phyloP scores from a whole-genome alignment of 53 echinoderm and acorn worm genomes.

The Luidia sarsii region DNA sequence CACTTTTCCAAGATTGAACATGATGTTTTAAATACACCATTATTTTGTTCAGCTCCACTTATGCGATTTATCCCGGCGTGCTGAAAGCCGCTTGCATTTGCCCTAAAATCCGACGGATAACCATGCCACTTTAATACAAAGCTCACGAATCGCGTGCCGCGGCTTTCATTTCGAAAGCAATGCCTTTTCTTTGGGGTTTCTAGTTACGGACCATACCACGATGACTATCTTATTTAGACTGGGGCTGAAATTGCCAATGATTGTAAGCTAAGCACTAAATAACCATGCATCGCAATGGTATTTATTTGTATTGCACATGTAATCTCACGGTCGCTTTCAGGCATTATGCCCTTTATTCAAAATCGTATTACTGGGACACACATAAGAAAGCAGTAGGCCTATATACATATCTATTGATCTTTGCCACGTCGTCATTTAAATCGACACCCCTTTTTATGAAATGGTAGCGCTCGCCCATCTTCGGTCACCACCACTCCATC shows the following conservation, averaged over 20 bases:
- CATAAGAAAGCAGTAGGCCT: too few species aligned
- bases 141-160: conserved; percentile 51
- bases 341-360: too few species aligned
- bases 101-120: conserved; percentile 14
- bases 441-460: neutral
- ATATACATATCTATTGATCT: conserved; percentile 1
- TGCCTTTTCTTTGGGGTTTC: conserved; percentile 29
- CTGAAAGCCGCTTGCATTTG: neutral
- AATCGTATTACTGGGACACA: too few species aligned
- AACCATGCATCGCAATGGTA: too few species aligned
- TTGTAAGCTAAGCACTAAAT: too few species aligned
- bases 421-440: neutral
- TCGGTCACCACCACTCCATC: conserved; percentile 49
- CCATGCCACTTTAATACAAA: conserved; percentile 44
- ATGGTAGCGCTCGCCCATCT: conserved; percentile 37
- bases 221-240: neutral
- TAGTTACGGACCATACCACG: conserved; percentile 37
- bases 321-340: too few species aligned
- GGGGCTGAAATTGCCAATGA: neutral
- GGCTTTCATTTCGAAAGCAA: conserved; percentile 43
- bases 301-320: too few species aligned
- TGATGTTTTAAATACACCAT: too few species aligned
- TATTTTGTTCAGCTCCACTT: too few species aligned
- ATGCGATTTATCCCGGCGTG: neutral
- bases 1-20: too few species aligned